Base-by-base conservation (phyloP, 1,140 invertebrate genomes). In the Phymastichus coffea region DNA sequence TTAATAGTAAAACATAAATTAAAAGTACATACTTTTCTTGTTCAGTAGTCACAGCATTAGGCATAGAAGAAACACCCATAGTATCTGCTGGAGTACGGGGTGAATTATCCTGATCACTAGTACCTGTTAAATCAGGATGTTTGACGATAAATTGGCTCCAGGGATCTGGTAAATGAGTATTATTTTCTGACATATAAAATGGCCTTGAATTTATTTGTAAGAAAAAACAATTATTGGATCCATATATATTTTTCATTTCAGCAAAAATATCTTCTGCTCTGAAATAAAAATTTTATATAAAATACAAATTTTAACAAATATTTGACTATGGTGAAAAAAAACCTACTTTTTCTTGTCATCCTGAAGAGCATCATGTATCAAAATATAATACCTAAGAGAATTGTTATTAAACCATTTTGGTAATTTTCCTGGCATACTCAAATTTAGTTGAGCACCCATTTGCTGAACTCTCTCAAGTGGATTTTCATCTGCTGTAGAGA, bases 371-470 rank as follows among this genome's bases (percentile, higher is more conserved):
- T 97, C 95, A 80, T 97, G 92, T 43, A 98, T 70, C 37, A 98
- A 81, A 57, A 98, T 87, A 81, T 94, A 97, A 79, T 92, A 94
- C 70, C 93, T 89, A 22, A 96, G 82, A 26, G 93, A 87, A 63
- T 84, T 82, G 65, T 88, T 87, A 57, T 87, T 87, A 75, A 98
- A 96, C 94, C 95, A 98, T 73, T 95, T 95, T 53, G 89, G 90
- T 70, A 90, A 80, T 80, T 91, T 90, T 66, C 87, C 86, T 38
- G 90, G 86, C 26, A 85, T 80, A 70, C 89, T 86, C 71, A 91
- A 88, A 63, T 90, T 87, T 64, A 94, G 85, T 65, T 92, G 87
- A 67, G 92, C 87, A 56, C 85, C 84, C 68, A 95, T 82, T 61
- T 83, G 83, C 67, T 88, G 86, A 65, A 94, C 88, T 49, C 85